phyloP scores from a whole-genome alignment of 1,140 invertebrate genomes.

The Teleogryllus occipitalis region DNA sequence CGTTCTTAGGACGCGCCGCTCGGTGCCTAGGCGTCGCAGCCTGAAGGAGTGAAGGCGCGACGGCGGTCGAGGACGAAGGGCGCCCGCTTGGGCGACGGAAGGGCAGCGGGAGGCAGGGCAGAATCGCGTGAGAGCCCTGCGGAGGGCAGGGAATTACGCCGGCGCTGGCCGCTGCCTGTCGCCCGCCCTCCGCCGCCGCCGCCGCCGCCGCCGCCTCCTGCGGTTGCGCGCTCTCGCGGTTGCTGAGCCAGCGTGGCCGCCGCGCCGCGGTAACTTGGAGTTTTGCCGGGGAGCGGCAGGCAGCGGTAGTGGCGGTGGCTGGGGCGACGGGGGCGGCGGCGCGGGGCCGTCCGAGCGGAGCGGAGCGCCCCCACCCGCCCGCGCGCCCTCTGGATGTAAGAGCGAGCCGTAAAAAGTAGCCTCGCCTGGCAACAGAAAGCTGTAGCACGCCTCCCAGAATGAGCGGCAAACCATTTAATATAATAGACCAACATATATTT shows the following conservation, averaged over 20 bases:
- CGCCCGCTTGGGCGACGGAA: not conserved
- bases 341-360: not conserved
- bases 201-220: too few relatives aligned
- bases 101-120: not conserved
- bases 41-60: too few relatives aligned
- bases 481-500: slow-evolving; percentile 16
- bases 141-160: not conserved
- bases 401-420: slow-evolving; percentile 7
- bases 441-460: not conserved
- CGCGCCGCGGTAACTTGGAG: not conserved
- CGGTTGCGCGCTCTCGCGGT: not conserved
- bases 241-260: not conserved
- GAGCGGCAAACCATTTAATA: slow-evolving; percentile 14
- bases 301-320: not conserved
- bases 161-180: not conserved
- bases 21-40: too few relatives aligned
- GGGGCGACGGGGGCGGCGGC: too few relatives aligned
- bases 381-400: not conserved
- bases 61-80: not conserved
- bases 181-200: not conserved
- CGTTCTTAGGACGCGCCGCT: too few relatives aligned
- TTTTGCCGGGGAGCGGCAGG: not conserved
- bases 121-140: not conserved
- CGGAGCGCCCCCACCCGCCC: not conserved
- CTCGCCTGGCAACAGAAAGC: slow-evolving; percentile 5